A percentile compares a stretch with the other conserved stretches of the same genome.
Conservation (phyloP, 2,797 vertebrate genomes). For the Enteromius argenteus region DNA sequence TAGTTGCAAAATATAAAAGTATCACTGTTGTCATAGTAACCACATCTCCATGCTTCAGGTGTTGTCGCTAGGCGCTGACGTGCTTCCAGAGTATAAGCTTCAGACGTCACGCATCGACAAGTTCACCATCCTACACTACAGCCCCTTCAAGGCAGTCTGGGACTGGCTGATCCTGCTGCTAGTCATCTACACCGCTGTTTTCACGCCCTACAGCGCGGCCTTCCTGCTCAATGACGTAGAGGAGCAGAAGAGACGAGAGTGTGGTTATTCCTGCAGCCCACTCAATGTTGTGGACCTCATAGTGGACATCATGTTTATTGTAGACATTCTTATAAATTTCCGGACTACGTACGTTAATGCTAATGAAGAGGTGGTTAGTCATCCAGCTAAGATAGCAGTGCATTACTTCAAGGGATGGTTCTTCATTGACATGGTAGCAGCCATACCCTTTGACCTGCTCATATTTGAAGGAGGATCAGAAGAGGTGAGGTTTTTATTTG, state of each 20-base stretch:
- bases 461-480: constrained; percentile 98
- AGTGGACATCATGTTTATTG: constrained; percentile 99
- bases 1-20: constrained; percentile 6
- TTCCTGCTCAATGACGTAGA: constrained; percentile 96
- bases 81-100: constrained; percentile 97
- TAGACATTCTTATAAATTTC: constrained; percentile 99
- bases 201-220: constrained; percentile 97
- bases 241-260: constrained; percentile 91
- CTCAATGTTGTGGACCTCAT: constrained; percentile 98
- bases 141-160: constrained; percentile 99
- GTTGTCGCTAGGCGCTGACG: constrained; percentile 95
- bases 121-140: constrained; percentile 98
- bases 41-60: constrained; percentile 78
- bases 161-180: constrained; percentile 98
- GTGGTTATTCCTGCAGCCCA: constrained; percentile 97
- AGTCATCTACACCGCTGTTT: constrained; percentile 98
- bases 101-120: constrained; percentile 95
- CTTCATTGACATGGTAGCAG: constrained; percentile 99
- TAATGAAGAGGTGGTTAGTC: constrained; percentile 99
- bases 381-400: constrained; percentile 95
- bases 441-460: constrained; percentile 97
- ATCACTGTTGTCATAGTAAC: constrained; percentile 23
- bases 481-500: constrained; percentile 82
- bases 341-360: constrained; percentile 96
- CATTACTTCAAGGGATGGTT: constrained; percentile 99